Evolutionary conservation across 1,140 invertebrate genomes (phyloP), one percentile per base, ranked within the genome.

Genomic region (Elymnias hypermnestra): DNA sequence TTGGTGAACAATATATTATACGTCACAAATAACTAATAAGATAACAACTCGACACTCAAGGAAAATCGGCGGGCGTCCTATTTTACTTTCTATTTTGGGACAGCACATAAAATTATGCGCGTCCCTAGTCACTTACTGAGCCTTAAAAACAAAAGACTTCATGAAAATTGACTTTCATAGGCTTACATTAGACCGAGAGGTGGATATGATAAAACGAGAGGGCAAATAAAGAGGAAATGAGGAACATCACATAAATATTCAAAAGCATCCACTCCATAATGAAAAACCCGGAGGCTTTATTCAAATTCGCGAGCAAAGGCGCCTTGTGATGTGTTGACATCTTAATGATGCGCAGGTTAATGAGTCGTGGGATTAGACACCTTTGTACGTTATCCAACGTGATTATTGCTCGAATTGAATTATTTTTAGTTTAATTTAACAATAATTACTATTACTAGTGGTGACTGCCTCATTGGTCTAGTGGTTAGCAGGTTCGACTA

Each of bases 241-340:
- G 56, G 42, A 57, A 54, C 60, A 63, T 54, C 47, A 54, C 56
- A 63, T 67, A 58, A 63, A 67, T 61, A 67, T 67, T 61, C 60
- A 61, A 42, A 29, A 59, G 54, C 45, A 53, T 58, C 53, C 46
- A 44, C 47, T 51, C 26, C 45, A 51, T 67, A 65, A 68, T 70
- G 61, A 72, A 68, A 72, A 69, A 58, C 38, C 54, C 19, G 42
- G 39, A 12, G 52, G 42, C 33, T 48, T 57, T 46, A 57, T 52
- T 64, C 50, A 60, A 64, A 61, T 56, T 48, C 41, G 28, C 26
- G 41, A 10, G 39, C 12, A 49, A 33, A 43, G 40, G 49, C 39
- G 29, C 29, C 45, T 23, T 44, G 26, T 48, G 58, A 65, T 56
- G 58, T 50, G 51, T 53, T 42, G 44, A 47, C 53, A 35, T 62